phyloP scores from a whole-genome alignment of 2,797 vertebrate species.

The Halcyon badia region DNA sequence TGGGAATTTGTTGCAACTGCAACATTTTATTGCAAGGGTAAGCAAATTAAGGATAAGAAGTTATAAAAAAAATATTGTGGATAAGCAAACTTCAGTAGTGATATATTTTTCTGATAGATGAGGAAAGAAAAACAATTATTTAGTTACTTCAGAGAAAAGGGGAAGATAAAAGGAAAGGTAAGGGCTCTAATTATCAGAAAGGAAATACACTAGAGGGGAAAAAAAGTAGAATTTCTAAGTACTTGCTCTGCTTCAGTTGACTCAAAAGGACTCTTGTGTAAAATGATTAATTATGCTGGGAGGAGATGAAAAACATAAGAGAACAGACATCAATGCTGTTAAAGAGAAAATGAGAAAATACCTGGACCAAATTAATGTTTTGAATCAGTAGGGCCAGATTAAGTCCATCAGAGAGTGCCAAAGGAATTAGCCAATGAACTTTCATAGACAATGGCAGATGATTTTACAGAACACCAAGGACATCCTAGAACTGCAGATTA shows the following conservation, averaged over 20 bases:
- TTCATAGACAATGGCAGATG: slow-evolving; percentile 26
- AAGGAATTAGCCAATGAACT: slow-evolving; percentile 39
- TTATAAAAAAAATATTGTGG: background rate
- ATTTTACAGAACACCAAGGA: background rate
- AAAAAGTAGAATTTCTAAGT: slow-evolving; percentile 40
- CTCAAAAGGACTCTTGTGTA: slow-evolving; percentile 46
- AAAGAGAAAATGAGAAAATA: slow-evolving; percentile 56
- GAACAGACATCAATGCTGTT: slow-evolving; percentile 28
- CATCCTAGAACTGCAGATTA: background rate
- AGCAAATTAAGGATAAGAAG: slow-evolving; percentile 10
- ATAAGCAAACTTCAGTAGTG: background rate
- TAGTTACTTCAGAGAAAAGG: slow-evolving; percentile 17
- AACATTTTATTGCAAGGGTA: background rate
- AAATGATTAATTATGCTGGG: slow-evolving; percentile 67
- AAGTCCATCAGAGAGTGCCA: background rate
- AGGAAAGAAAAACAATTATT: slow-evolving; percentile 19
- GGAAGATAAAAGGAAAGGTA: slow-evolving; percentile 42
- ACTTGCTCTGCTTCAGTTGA: slow-evolving; percentile 54
- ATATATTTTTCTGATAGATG: slow-evolving; percentile 10
- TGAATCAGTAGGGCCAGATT: slow-evolving; percentile 12
- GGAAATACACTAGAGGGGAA: slow-evolving; percentile 26
- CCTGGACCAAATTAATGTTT: slow-evolving; percentile 52
- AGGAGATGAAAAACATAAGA: slow-evolving; percentile 50
- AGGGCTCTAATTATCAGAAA: slow-evolving; percentile 44
- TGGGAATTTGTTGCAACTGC: background rate